A percentile compares a stretch with the other conserved stretches of the same genome.
These are phyloP conservation scores for Albula glossodonta DNA, from an alignment of 2,113 vertebrate genomes.

Conservation along the genomic window DNA sequence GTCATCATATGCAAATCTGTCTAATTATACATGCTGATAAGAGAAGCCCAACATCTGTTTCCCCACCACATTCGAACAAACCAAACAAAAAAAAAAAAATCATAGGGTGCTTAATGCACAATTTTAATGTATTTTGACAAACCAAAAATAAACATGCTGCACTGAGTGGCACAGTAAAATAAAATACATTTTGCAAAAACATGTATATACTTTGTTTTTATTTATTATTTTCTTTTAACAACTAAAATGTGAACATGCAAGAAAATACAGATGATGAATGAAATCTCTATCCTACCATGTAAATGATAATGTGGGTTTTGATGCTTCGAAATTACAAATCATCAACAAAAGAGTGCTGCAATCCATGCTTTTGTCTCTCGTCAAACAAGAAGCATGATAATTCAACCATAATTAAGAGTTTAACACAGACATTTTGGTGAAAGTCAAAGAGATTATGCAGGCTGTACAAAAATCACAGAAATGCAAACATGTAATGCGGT, in stretches of 20 bases:
- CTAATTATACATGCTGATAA: conserved; percentile 77
- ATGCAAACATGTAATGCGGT: conserved; percentile 4
- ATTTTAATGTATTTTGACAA: conserved; percentile 63
- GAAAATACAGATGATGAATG: not conserved
- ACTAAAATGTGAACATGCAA: not conserved
- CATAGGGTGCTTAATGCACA: conserved; percentile 51
- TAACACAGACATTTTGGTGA: not conserved
- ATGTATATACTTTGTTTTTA: not conserved
- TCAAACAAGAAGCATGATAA: not conserved
- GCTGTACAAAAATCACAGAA: not conserved
- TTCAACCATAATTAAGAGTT: not conserved
- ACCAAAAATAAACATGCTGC: conserved; percentile 59
- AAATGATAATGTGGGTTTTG: not conserved
- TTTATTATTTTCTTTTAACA: not conserved
- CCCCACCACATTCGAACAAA: conserved; percentile 56
- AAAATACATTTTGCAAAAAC: not conserved
- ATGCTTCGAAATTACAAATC: not conserved
- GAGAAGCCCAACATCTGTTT: conserved; percentile 74
- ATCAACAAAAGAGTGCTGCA: not conserved
- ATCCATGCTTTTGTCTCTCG: not conserved
- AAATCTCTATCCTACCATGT: not conserved
- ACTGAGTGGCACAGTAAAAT: not conserved
- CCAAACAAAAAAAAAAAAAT: conserved; percentile 41
- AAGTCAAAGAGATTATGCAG: not conserved
- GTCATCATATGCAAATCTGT: conserved; percentile 69